Conservation (phyloP, 2,888 invertebrate genomes). For the Eupithecia pulchellata region DNA sequence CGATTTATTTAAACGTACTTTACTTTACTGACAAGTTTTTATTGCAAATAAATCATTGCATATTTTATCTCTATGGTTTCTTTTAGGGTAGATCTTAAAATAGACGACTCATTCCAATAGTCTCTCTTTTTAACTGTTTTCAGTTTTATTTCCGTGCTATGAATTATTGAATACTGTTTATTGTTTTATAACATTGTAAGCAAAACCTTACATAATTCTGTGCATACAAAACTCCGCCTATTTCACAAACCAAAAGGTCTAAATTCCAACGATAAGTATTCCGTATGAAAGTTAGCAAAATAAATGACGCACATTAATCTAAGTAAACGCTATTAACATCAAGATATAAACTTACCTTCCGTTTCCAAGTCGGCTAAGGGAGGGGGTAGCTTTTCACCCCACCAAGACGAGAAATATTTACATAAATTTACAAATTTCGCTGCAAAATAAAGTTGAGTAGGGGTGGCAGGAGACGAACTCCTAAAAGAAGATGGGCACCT, state of each 20-base stretch:
- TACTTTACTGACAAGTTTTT: too few species aligned
- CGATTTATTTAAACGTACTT: too few species aligned
- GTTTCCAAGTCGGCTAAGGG: conserved; percentile 49
- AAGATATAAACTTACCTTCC: conserved; percentile 49
- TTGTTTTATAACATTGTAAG: background rate
- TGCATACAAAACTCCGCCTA: conserved; percentile 11
- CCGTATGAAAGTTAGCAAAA: conserved; percentile 46
- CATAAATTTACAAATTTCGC: conserved; percentile 85
- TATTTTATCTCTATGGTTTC: too few species aligned
- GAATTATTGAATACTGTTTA: background rate
- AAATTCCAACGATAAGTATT: conserved; percentile 20
- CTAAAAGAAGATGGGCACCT: background rate
- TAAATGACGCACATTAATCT: conserved; percentile 58
- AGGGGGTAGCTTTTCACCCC: conserved; percentile 67
- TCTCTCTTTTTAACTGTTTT: too few species aligned
- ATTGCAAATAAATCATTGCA: too few species aligned
- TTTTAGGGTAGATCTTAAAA: too few species aligned
- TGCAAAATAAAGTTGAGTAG: conserved; percentile 80
- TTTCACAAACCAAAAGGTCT: background rate
- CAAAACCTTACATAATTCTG: background rate
- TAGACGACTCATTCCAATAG: too few species aligned
- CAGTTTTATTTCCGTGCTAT: too few species aligned
- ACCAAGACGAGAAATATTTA: conserved; percentile 83
- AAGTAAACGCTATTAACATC: conserved; percentile 48
- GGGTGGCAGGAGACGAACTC: conserved; percentile 52